phyloP scores from a whole-genome alignment of 2,888 invertebrate species.

The Xestia ashworthii region DNA sequence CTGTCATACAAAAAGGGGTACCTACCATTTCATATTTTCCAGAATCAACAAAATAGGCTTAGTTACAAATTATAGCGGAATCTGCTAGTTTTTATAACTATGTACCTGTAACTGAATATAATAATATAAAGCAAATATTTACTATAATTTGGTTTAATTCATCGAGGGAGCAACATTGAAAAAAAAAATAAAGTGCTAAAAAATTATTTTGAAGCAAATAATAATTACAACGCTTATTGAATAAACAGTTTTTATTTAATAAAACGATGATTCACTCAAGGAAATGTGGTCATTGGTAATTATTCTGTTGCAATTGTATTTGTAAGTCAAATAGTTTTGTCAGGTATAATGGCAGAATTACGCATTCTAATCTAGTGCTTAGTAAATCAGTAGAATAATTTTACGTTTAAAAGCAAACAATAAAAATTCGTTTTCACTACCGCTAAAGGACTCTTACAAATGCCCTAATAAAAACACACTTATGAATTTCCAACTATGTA shows the following conservation, averaged over 20 bases:
- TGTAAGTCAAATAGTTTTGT: slow-evolving; percentile 72
- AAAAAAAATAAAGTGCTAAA: background rate
- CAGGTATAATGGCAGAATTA: slow-evolving; percentile 74
- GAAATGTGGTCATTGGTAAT: slow-evolving; percentile 63
- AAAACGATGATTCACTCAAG: slow-evolving; percentile 37
- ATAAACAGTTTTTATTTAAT: slow-evolving; percentile 37
- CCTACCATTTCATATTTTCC: background rate
- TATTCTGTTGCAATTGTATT: slow-evolving; percentile 65
- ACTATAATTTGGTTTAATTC: background rate
- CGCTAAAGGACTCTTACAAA: background rate
- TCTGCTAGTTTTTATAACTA: background rate
- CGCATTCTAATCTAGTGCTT: slow-evolving; percentile 74
- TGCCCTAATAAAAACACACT: background rate
- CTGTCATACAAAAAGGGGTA: background rate
- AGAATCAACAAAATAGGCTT: background rate
- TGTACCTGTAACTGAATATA: background rate
- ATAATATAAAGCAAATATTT: background rate
- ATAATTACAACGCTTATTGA: slow-evolving; percentile 36
- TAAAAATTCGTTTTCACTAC: background rate
- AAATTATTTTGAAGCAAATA: slow-evolving; percentile 27
- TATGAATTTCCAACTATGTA: background rate
- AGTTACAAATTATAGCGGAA: background rate
- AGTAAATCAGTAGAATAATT: slow-evolving; percentile 21
- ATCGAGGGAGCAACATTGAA: background rate
- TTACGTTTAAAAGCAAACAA: background rate